A percentile compares a stretch with the other conserved stretches of the same genome.
Evolutionary conservation across 1,140 invertebrate genomes (phyloP).

Genomic region (Chrysoperla carnea): DNA sequence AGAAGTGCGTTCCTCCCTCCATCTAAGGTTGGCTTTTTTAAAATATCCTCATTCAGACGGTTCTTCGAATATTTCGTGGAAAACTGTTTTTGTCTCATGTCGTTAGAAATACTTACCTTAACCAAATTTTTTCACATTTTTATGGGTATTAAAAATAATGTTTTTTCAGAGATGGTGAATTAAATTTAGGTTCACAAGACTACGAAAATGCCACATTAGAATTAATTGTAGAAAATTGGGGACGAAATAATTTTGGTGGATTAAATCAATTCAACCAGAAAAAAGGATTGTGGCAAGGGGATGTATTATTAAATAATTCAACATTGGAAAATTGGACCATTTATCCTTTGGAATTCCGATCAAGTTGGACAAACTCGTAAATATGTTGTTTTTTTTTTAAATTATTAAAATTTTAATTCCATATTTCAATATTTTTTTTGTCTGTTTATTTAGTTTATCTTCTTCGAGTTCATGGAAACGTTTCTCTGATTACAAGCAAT

Average conservation of each 20-base stretch:
- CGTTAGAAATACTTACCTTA: no score
- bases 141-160: no score
- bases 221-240: slow-evolving; percentile 39
- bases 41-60: no score
- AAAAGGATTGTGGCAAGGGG: slow-evolving; percentile 30
- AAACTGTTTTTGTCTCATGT: no score
- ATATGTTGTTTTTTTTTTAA: neutral
- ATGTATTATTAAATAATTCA: slow-evolving; percentile 23
- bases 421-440: neutral
- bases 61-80: no score
- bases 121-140: no score
- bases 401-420: neutral
- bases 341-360: slow-evolving; percentile 32
- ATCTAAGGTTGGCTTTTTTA: no score
- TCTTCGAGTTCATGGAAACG: slow-evolving; percentile 3
- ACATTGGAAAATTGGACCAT: slow-evolving; percentile 26
- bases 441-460: neutral
- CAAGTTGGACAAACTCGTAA: slow-evolving; percentile 17
- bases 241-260: slow-evolving; percentile 32
- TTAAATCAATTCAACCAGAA: slow-evolving; percentile 23
- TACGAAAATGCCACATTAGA: slow-evolving; percentile 22
- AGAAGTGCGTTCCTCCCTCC: no score
- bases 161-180: neutral
- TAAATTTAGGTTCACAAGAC: slow-evolving; percentile 9
- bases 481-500: slow-evolving; percentile 1